phyloP scores from a whole-genome alignment of 2,888 invertebrate species.

The Lycophotia porphyrea region DNA sequence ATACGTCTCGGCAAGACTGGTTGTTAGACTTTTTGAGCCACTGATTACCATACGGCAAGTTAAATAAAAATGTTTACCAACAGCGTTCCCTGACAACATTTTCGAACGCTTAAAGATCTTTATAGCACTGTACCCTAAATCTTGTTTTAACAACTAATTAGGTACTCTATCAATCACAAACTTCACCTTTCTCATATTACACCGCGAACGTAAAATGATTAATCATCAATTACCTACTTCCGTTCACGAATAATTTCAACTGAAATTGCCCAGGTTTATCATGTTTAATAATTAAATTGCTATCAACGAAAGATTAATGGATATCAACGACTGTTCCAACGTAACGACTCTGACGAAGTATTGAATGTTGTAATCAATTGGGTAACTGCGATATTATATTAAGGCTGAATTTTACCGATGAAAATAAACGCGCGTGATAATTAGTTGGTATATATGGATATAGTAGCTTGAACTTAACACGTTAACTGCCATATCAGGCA shows the following conservation, averaged over 20 bases:
- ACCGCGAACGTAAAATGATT: conserved; percentile 9
- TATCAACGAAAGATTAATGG: conserved; percentile 53
- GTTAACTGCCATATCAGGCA: too few species aligned
- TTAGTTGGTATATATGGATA: too few species aligned
- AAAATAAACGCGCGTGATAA: background rate
- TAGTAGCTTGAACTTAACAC: too few species aligned
- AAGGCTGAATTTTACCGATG: too few species aligned
- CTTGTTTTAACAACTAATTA: conserved; percentile 5
- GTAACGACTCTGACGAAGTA: conserved; percentile 25
- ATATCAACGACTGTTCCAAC: conserved; percentile 26
- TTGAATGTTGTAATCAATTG: conserved; percentile 16
- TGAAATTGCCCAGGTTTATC: conserved; percentile 20
- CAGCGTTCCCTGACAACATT: background rate
- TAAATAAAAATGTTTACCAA: too few species aligned
- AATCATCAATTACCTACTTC: conserved; percentile 7
- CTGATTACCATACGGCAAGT: too few species aligned
- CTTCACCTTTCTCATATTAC: conserved; percentile 16
- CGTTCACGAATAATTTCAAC: conserved; percentile 28
- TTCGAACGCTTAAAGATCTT: background rate
- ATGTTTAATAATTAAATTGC: conserved; percentile 47
- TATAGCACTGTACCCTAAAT: background rate
- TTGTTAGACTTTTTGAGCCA: too few species aligned
- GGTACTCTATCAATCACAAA: conserved; percentile 16
- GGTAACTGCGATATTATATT: conserved; percentile 22
- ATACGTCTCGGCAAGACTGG: too few species aligned